Evolutionary conservation across 2,113 vertebrate species (phyloP).

Genomic region (Nicator chloris): DNA sequence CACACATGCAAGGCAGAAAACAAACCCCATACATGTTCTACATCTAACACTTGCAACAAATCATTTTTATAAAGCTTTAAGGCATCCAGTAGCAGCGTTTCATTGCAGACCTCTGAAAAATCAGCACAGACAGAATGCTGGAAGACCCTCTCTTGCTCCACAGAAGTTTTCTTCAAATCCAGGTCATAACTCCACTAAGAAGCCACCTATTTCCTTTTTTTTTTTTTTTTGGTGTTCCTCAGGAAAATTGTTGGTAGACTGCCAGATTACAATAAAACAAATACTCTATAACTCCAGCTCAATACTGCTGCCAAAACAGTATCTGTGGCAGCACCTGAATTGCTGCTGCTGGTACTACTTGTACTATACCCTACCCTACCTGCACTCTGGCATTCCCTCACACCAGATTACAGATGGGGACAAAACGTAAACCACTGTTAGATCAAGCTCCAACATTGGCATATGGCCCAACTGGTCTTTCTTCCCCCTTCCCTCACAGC

Average conservation of each 20-base stretch:
- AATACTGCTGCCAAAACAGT: neutral
- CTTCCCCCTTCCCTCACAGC: neutral
- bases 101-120: slow-evolving; percentile 14
- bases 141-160: slow-evolving; percentile 2
- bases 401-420: neutral
- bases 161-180: slow-evolving; percentile 3
- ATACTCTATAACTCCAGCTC: neutral
- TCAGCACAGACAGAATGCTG: neutral
- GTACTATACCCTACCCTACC: neutral
- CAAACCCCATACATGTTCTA: neutral
- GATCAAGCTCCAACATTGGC: neutral
- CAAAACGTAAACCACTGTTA: neutral
- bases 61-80: neutral
- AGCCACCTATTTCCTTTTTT: neutral
- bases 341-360: neutral
- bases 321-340: neutral
- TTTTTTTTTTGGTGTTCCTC: neutral
- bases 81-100: slow-evolving; percentile 4
- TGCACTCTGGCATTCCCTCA: neutral
- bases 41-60: neutral
- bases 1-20: slow-evolving; percentile 41
- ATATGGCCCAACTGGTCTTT: neutral
- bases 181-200: neutral
- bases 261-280: neutral
- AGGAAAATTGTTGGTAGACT: neutral